These are phyloP conservation scores for Bembecia ichneumoniformis DNA, from an alignment of 2,888 invertebrate species.

Conservation along the genomic window DNA sequence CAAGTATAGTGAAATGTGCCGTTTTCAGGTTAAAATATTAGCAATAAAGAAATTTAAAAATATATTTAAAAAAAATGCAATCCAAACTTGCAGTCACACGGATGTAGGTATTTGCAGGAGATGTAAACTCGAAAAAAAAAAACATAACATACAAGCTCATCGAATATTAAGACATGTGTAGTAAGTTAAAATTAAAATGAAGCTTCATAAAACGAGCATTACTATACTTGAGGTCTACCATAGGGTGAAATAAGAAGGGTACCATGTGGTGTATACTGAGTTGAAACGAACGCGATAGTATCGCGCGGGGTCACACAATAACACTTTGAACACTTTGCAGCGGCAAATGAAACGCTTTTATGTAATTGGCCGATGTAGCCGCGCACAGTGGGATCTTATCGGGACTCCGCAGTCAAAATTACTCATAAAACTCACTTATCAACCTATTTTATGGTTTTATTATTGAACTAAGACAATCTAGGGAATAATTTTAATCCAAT, in stretches of 20 bases:
- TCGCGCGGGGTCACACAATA: slow-evolving; percentile 52
- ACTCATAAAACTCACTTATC: slow-evolving; percentile 1
- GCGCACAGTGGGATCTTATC: slow-evolving; percentile 23
- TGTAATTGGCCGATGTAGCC: slow-evolving; percentile 44
- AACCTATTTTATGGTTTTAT: not conserved
- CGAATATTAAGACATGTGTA: no score
- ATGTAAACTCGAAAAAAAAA: no score
- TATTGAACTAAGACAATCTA: not conserved
- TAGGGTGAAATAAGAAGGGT: not conserved
- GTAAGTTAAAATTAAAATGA: no score
- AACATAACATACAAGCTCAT: no score
- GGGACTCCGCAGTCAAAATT: slow-evolving; percentile 5
- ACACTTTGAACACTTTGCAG: slow-evolving; percentile 51
- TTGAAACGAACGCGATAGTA: slow-evolving; percentile 26
- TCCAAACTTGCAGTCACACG: no score
- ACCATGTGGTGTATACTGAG: not conserved
- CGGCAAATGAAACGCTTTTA: slow-evolving; percentile 51
- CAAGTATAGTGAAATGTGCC: no score
- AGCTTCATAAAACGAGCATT: not conserved
- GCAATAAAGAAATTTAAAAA: no score
- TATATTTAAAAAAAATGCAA: no score
- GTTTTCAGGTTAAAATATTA: no score
- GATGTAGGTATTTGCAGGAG: no score
- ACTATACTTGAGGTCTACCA: not conserved
- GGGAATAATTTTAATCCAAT: no score